Evolutionary conservation across 2,888 invertebrate genomes (phyloP).

Genomic region (Sussaba pulchella): DNA sequence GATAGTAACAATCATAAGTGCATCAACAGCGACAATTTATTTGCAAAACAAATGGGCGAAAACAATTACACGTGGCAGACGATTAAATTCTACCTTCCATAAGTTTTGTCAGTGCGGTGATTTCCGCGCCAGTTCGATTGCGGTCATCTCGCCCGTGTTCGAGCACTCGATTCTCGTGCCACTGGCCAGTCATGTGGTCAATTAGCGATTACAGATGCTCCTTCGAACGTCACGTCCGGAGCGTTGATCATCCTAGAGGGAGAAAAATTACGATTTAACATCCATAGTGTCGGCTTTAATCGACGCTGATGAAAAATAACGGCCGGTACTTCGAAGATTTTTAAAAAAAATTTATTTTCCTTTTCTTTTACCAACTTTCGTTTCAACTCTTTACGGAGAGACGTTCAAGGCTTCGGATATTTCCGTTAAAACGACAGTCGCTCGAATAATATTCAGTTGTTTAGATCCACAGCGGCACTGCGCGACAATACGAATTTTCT

Average conservation of each 20-base stretch:
- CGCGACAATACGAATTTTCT: conserved; percentile 32
- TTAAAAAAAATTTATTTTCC: conserved; percentile 22
- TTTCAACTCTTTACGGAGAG: conserved; percentile 51
- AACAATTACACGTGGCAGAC: conserved; percentile 23
- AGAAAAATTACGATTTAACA: conserved; percentile 57
- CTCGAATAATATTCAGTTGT: conserved; percentile 27
- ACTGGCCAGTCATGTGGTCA: conserved; percentile 62
- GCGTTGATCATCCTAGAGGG: conserved; percentile 63
- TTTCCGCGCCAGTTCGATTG: conserved; percentile 8
- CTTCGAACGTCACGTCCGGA: conserved; percentile 40
- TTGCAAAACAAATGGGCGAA: conserved; percentile 36
- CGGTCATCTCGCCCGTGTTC: conserved; percentile 31
- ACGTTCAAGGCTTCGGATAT: conserved; percentile 36
- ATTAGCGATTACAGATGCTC: conserved; percentile 24
- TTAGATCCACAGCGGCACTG: neutral
- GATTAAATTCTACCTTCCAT: conserved; percentile 53
- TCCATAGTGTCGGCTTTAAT: conserved; percentile 19
- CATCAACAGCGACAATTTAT: conserved; percentile 45
- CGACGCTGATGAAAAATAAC: conserved; percentile 51
- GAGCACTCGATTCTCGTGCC: conserved; percentile 37
- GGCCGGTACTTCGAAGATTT: conserved; percentile 61
- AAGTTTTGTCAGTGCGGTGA: conserved; percentile 13
- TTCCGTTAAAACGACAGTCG: conserved; percentile 46
- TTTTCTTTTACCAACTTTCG: conserved; percentile 49
- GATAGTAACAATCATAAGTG: neutral